phyloP scores from a whole-genome alignment of 2,797 vertebrate genomes.

The Macroramphosus scolopax region DNA sequence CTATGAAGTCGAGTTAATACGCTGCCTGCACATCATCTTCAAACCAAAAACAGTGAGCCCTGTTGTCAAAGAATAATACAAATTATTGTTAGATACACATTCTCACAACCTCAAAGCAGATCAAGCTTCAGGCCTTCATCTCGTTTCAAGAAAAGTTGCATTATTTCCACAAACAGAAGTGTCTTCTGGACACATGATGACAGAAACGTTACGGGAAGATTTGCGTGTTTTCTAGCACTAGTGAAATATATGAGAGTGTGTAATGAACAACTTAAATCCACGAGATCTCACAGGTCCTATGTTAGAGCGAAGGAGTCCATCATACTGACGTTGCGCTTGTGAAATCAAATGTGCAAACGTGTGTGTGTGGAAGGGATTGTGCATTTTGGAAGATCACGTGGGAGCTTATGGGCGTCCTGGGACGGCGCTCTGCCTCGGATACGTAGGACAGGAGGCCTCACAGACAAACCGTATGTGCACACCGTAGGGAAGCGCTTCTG shows the following conservation, averaged over 20 bases:
- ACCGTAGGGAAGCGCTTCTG: slow-evolving; percentile 48
- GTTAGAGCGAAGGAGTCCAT: neutral
- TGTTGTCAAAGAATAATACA: too few relatives aligned
- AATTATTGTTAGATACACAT: neutral
- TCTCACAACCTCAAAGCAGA: neutral
- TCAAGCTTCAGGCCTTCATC: slow-evolving; percentile 10
- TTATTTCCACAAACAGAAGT: too few relatives aligned
- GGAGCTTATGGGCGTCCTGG: slow-evolving; percentile 9
- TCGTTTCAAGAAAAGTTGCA: too few relatives aligned
- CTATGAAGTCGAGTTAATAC: slow-evolving; percentile 16
- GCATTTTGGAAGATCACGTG: too few relatives aligned
- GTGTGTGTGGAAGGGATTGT: slow-evolving; percentile 25
- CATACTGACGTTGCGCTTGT: slow-evolving; percentile 35
- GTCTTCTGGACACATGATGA: slow-evolving; percentile 9
- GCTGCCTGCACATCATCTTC: slow-evolving; percentile 19
- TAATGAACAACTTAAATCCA: slow-evolving; percentile 10
- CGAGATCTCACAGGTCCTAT: neutral
- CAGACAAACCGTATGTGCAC: slow-evolving; percentile 18
- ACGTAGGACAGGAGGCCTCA: slow-evolving; percentile 30
- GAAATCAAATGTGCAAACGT: slow-evolving; percentile 5
- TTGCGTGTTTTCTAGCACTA: slow-evolving; percentile 20
- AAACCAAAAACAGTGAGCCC: slow-evolving; percentile 17
- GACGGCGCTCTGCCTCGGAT: slow-evolving; percentile 8
- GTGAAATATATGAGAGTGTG: slow-evolving; percentile 6
- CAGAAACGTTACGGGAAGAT: slow-evolving; percentile 51